These are phyloP conservation scores for Lethrus apterus DNA, from an alignment of 1,140 invertebrate genomes.

Conservation along the genomic window DNA sequence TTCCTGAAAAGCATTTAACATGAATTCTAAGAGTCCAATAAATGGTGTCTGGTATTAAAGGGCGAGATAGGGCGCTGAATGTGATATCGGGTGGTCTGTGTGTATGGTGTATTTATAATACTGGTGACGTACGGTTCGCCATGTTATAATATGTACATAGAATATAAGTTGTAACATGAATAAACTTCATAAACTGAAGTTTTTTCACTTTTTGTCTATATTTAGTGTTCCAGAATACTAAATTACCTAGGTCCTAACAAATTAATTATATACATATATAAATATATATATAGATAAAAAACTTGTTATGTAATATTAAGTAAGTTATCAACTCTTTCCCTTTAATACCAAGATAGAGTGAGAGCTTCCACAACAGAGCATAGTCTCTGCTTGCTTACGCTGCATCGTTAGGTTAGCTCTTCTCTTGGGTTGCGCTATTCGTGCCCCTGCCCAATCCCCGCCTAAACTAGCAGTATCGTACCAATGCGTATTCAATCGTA, in stretches of 20 bases:
- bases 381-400: slow-evolving; percentile 37
- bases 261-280: slow-evolving; percentile 10
- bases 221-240: slow-evolving; percentile 26
- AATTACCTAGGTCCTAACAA: slow-evolving; percentile 30
- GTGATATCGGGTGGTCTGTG: slow-evolving; percentile 36
- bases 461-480: slow-evolving; percentile 1
- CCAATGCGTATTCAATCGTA: too few relatives aligned
- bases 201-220: slow-evolving; percentile 31
- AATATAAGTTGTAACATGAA: slow-evolving; percentile 28
- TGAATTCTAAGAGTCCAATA: slow-evolving; percentile 13
- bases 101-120: slow-evolving; percentile 24
- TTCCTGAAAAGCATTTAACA: slow-evolving; percentile 39
- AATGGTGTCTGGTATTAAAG: slow-evolving; percentile 35
- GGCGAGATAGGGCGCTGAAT: slow-evolving; percentile 32
- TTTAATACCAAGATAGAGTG: slow-evolving; percentile 40
- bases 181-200: slow-evolving; percentile 30
- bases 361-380: slow-evolving; percentile 39
- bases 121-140: slow-evolving; percentile 17
- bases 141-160: slow-evolving; percentile 28
- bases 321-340: slow-evolving; percentile 35
- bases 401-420: slow-evolving; percentile 34
- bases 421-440: slow-evolving; percentile 35
- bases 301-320: slow-evolving; percentile 27
- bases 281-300: slow-evolving; percentile 8
- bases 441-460: slow-evolving; percentile 25